Percentiles rank a stretch among this genome's conserved stretches.
phyloP scores from a whole-genome alignment of 2,888 invertebrate genomes.

The Sicus ferrugineus region DNA sequence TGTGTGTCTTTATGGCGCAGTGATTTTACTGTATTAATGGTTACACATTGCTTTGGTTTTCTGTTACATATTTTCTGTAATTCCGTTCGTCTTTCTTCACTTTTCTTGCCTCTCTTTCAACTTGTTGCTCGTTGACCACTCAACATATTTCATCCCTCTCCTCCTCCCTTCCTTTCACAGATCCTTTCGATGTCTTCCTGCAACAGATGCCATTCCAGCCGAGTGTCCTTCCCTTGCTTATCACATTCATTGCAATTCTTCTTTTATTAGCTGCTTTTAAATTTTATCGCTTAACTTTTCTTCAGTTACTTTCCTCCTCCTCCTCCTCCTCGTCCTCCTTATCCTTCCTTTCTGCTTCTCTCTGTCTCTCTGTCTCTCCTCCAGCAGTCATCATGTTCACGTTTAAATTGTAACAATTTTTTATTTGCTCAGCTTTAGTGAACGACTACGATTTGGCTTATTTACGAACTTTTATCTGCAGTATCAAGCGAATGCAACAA shows the following conservation, averaged over 20 bases:
- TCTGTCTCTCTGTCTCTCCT: too few relatives aligned
- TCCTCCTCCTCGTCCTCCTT: background rate
- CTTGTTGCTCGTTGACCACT: constrained; percentile 8
- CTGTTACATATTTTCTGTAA: too few relatives aligned
- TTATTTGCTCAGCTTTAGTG: background rate
- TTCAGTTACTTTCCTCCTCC: background rate
- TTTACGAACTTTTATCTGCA: background rate
- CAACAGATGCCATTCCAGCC: background rate
- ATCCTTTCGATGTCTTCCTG: too few relatives aligned
- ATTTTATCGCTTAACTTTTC: background rate
- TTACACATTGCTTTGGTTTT: too few relatives aligned
- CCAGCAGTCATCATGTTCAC: background rate
- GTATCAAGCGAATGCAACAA: too few relatives aligned
- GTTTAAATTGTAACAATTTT: background rate
- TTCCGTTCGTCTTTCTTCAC: too few relatives aligned
- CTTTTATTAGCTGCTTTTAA: background rate
- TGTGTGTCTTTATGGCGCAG: too few relatives aligned
- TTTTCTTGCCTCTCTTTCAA: too few relatives aligned
- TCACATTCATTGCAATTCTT: background rate
- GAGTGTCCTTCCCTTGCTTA: background rate
- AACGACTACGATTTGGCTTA: background rate
- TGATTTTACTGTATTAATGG: too few relatives aligned
- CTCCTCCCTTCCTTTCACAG: too few relatives aligned
- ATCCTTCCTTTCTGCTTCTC: background rate
- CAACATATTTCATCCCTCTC: background rate